Conservation (phyloP, 1,140 invertebrate genomes). For the Cecropterus lyciades region DNA sequence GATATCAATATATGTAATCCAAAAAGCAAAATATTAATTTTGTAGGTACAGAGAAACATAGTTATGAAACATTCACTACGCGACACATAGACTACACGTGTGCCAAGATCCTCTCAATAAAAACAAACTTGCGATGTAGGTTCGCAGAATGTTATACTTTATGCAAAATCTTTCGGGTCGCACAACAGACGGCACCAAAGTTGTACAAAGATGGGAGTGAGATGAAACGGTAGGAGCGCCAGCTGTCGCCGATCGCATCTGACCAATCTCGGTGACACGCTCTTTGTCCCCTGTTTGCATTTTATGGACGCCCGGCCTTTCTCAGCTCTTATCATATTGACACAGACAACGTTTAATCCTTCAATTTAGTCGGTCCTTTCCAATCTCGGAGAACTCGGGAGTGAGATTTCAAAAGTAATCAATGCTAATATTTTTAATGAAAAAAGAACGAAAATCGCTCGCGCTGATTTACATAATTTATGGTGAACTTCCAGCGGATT, state of each 20-base stretch:
- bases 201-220: slow-evolving; percentile 45
- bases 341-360: slow-evolving; percentile 69
- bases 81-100: neutral
- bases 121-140: slow-evolving; percentile 24
- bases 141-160: slow-evolving; percentile 32
- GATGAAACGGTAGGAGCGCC: slow-evolving; percentile 41
- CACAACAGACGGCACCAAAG: slow-evolving; percentile 42
- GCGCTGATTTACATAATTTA: neutral
- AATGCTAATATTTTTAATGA: slow-evolving; percentile 41
- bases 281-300: slow-evolving; percentile 71
- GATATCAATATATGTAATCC: too few species aligned
- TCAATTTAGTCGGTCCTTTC: slow-evolving; percentile 62
- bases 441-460: slow-evolving; percentile 17
- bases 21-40: neutral
- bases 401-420: slow-evolving; percentile 41
- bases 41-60: neutral
- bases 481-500: slow-evolving; percentile 1
- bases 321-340: slow-evolving; percentile 75
- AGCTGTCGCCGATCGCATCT: slow-evolving; percentile 59
- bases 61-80: neutral
- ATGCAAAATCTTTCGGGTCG: slow-evolving; percentile 36
- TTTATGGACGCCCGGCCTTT: slow-evolving; percentile 63
- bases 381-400: slow-evolving; percentile 47
- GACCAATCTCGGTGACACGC: slow-evolving; percentile 56
- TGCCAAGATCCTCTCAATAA: slow-evolving; percentile 21